These are phyloP conservation scores for Busseola fusca DNA, from an alignment of 2,888 invertebrate genomes.

Conservation along the genomic window DNA sequence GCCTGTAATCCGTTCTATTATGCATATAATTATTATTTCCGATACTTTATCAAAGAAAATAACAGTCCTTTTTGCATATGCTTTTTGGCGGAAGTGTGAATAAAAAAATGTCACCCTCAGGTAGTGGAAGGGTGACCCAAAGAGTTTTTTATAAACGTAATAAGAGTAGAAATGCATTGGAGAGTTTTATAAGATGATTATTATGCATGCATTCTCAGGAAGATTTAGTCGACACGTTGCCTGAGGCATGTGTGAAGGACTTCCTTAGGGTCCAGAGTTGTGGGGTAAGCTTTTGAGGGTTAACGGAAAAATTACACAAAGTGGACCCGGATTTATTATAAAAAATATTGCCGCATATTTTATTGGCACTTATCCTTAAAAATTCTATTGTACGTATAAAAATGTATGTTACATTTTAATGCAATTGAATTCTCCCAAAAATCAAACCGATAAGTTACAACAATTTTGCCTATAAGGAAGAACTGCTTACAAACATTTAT, in stretches of 20 bases:
- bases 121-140: conserved; percentile 83
- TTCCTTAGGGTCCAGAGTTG: conserved; percentile 77
- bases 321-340: conserved; percentile 44
- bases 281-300: conserved; percentile 71
- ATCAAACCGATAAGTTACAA: no score
- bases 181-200: conserved; percentile 81
- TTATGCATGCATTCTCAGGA: conserved; percentile 88
- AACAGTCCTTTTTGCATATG: conserved; percentile 88
- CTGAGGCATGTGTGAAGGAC: conserved; percentile 79
- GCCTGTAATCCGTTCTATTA: conserved; percentile 87
- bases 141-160: conserved; percentile 81
- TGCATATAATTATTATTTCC: conserved; percentile 89
- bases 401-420: not conserved
- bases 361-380: conserved; percentile 19
- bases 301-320: conserved; percentile 69
- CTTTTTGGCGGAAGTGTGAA: conserved; percentile 87
- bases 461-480: no score
- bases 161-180: conserved; percentile 79
- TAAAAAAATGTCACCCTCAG: conserved; percentile 88
- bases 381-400: conserved; percentile 19
- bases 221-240: conserved; percentile 79
- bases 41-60: conserved; percentile 87
- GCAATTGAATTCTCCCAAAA: conserved; percentile 1
- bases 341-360: conserved; percentile 40
- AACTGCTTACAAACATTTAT: no score